A percentile compares a stretch with the other conserved stretches of the same genome.
Evolutionary conservation across 2,888 invertebrate species (phyloP).

Genomic region (Fragum sueziense): DNA sequence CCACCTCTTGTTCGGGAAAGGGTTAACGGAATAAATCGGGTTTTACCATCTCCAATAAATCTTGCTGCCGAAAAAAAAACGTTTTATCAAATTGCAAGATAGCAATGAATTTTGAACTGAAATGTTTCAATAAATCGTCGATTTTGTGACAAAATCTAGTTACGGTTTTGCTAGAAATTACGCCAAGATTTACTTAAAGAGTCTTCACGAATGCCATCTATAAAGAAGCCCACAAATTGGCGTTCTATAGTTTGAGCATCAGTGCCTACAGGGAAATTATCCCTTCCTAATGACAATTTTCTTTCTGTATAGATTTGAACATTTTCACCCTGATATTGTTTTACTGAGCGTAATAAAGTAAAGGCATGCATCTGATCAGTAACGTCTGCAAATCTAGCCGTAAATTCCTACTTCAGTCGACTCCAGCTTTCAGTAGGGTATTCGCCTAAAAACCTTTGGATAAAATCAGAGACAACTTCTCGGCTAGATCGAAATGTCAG

Average conservation of each 20-base stretch:
- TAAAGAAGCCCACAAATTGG: too few species aligned
- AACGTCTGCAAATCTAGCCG: constrained; percentile 25
- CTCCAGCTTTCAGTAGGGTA: not conserved
- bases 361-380: constrained; percentile 47
- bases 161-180: too few species aligned
- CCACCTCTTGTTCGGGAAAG: too few species aligned
- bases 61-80: constrained; percentile 31
- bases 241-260: constrained; percentile 1
- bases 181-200: too few species aligned
- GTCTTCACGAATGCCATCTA: constrained; percentile 34
- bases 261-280: constrained; percentile 12
- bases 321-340: constrained; percentile 37
- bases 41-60: constrained; percentile 34
- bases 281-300: constrained; percentile 30
- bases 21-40: too few species aligned
- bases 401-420: constrained; percentile 17
- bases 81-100: too few species aligned
- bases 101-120: constrained; percentile 42
- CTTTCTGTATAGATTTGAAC: constrained; percentile 46
- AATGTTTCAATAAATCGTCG: too few species aligned
- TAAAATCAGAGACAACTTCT: too few species aligned
- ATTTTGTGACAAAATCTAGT: too few species aligned
- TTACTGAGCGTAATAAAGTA: constrained; percentile 22
- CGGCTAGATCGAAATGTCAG: not conserved
- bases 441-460: too few species aligned